phyloP scores from a whole-genome alignment of 2,113 vertebrate species.

The Alethe castanea region DNA sequence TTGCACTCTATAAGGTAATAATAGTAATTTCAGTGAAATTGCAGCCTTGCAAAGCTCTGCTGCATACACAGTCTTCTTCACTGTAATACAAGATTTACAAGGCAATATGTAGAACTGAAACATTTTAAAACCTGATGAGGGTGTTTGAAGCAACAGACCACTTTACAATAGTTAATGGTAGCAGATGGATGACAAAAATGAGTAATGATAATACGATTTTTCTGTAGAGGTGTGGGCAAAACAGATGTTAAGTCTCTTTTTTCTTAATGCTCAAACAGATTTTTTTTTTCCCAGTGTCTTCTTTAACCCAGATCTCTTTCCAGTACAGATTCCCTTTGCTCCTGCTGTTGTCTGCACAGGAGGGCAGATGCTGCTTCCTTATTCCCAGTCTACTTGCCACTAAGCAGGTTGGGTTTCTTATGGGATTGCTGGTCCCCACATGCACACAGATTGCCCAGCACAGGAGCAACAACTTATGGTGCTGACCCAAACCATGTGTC shows the following conservation, averaged over 20 bases:
- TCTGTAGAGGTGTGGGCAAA: not conserved
- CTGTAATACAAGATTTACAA: conserved; percentile 26
- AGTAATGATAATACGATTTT: not conserved
- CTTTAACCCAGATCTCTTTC: not conserved
- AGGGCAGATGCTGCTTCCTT: rapidly evolving
- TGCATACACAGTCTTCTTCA: not conserved
- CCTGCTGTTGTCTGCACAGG: not conserved
- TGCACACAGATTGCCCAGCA: not conserved
- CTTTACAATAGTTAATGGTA: not conserved
- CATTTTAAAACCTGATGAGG: not conserved
- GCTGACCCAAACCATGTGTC: not conserved
- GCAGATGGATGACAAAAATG: not conserved
- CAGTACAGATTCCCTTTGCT: not conserved
- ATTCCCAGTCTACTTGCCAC: not conserved
- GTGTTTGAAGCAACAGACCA: not conserved
- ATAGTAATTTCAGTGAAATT: conserved; percentile 46
- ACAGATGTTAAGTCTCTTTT: not conserved
- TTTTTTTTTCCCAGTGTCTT: not conserved
- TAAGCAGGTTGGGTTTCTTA: not conserved
- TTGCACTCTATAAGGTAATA: conserved; percentile 31
- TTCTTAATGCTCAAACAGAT: not conserved
- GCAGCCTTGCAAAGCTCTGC: conserved; percentile 12
- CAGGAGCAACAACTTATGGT: not conserved
- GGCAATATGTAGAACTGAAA: not conserved
- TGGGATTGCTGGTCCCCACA: not conserved